Evolutionary conservation across 2,797 vertebrate species (phyloP).

Genomic region (Arctocebus calabarensis): DNA sequence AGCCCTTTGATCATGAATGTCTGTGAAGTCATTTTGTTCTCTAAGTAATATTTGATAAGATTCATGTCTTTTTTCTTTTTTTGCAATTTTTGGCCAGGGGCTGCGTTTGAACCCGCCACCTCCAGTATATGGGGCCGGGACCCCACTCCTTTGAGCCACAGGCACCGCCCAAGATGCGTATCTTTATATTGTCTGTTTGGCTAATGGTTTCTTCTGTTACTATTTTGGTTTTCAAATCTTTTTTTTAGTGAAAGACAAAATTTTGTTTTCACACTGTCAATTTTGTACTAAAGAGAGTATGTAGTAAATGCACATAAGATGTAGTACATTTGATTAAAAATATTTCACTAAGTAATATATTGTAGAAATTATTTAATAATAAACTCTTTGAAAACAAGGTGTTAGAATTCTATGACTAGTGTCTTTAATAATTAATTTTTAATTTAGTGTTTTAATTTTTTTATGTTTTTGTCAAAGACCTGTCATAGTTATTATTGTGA

Average conservation of each 20-base stretch:
- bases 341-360: not conserved
- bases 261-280: conserved; percentile 17
- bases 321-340: conserved; percentile 21
- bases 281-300: not conserved
- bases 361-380: conserved; percentile 17
- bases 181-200: not conserved
- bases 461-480: conserved; percentile 20
- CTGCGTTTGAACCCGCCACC: too few relatives aligned
- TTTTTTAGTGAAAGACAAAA: not conserved
- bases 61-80: not conserved
- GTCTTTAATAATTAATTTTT: conserved; percentile 42
- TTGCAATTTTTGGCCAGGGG: too few relatives aligned
- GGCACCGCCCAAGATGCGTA: not conserved
- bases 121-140: too few relatives aligned
- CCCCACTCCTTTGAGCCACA: too few relatives aligned
- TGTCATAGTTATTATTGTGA: not conserved
- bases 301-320: not conserved
- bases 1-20: not conserved
- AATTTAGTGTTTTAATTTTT: not conserved
- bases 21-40: not conserved
- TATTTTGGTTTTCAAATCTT: conserved; percentile 18
- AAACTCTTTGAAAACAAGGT: not conserved
- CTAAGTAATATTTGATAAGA: not conserved
- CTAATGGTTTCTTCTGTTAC: not conserved
- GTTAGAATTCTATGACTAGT: not conserved